Conservation (phyloP, 1,140 invertebrate genomes). For the Hyles euphorbiae region DNA sequence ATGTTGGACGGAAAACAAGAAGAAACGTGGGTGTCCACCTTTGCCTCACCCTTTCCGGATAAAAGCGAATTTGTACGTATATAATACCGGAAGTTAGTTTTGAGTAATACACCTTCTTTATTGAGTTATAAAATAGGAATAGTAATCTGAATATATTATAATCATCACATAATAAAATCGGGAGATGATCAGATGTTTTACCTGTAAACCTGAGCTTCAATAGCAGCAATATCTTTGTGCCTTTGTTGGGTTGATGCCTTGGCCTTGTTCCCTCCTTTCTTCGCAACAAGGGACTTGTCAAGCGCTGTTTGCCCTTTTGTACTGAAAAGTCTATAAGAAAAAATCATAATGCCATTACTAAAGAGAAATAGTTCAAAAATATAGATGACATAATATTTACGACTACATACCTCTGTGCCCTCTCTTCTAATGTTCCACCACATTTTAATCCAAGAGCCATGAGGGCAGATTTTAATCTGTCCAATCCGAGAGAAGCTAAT, state of each 20-base stretch:
- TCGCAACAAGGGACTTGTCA: slow-evolving; percentile 93
- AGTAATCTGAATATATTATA: too few species aligned
- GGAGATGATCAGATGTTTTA: slow-evolving; percentile 28
- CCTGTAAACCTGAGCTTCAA: slow-evolving; percentile 94
- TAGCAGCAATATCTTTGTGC: slow-evolving; percentile 87
- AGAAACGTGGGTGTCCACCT: too few species aligned
- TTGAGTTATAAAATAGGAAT: too few species aligned
- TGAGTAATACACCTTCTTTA: too few species aligned
- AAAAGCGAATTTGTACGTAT: too few species aligned
- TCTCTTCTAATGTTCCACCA: slow-evolving; percentile 97
- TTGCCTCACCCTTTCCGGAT: too few species aligned
- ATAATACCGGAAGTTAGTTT: too few species aligned
- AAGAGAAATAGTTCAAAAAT: slow-evolving; percentile 4
- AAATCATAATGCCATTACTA: slow-evolving; percentile 7
- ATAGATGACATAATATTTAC: not conserved
- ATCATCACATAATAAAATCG: too few species aligned
- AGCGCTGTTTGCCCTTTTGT: slow-evolving; percentile 96
- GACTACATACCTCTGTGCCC: slow-evolving; percentile 85
- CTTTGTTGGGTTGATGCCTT: slow-evolving; percentile 83
- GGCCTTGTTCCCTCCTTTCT: slow-evolving; percentile 83
- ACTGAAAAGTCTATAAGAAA: slow-evolving; percentile 82
- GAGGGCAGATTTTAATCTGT: slow-evolving; percentile 97
- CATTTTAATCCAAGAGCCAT: slow-evolving; percentile 99
- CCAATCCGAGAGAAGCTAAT: slow-evolving; percentile 95
- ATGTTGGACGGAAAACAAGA: too few species aligned